Base-by-base conservation (phyloP, 2,113 vertebrate genomes). In the Excalfactoria chinensis region DNA sequence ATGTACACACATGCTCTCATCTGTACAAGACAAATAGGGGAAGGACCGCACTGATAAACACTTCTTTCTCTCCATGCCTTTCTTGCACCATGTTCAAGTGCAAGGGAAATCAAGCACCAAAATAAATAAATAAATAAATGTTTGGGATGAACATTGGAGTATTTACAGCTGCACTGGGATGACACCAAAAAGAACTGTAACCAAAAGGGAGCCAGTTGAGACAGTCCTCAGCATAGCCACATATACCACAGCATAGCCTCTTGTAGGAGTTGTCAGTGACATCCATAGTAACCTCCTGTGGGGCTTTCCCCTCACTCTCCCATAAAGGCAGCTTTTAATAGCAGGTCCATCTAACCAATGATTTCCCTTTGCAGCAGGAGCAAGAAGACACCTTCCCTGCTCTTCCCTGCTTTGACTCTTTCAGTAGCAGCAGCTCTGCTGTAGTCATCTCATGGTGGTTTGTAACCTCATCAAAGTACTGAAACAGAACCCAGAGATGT, bases 381-480 rank as follows among this genome's bases (percentile, higher is more conserved):
- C 3, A 58, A 49, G 49, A 60, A 14, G 34, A 85, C 13, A 20
- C 13, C 53, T 71, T 53, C 56, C 34, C 48, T 20, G 21, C 6
- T 44, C 53, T 71, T 53, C 56, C 34, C 48, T 20, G 21, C 6
- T 44, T 79, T 18, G 58, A 26, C 19, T 78, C 4, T 4, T 79
- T 59, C 41, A 49, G 0, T 26, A 66, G 23, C 35, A 53, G 0
- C 21, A 66, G 23, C 35, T 90, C 68, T 46, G 48, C 32, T 62
- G 55, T 30, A 85, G 5, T 64, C 63, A 83, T 0, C 0, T 16
- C 3, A 0, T 13, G n/a, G 30, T 70, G 32, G 17, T 7, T 75
- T 88, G 40, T 56, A 71, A 83, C 56, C 11, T 44, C 9, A 5
- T 34, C 51, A 68, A 55, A 90, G 34, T 14, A 75, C 14, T 32